A percentile compares a stretch with the other conserved stretches of the same genome.
These are phyloP conservation scores for Epinephelus fuscoguttatus DNA, from an alignment of 2,113 vertebrate genomes.

Conservation along the genomic window DNA sequence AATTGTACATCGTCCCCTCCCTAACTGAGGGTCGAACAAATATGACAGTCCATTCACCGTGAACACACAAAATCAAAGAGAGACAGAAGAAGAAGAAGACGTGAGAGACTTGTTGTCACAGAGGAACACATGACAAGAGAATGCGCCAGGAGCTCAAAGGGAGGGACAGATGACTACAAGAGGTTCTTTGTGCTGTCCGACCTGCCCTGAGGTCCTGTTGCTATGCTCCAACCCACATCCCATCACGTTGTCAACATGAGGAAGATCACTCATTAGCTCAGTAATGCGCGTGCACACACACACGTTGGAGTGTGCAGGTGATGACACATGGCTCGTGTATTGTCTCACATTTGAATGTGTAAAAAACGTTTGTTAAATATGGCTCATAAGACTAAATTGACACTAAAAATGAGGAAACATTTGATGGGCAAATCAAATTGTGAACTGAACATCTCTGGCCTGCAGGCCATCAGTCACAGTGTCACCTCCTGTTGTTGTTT, in stretches of 20 bases:
- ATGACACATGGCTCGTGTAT: constrained; percentile 12
- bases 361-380: constrained; percentile 34
- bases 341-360: constrained; percentile 48
- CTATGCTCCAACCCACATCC: constrained; percentile 64
- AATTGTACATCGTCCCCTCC: too few species aligned
- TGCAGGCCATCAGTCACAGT: constrained; percentile 20
- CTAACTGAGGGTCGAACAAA: not conserved
- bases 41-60: not conserved
- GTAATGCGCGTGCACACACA: not conserved
- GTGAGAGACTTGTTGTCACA: constrained; percentile 45
- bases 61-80: constrained; percentile 6
- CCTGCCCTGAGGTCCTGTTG: constrained; percentile 63
- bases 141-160: constrained; percentile 33
- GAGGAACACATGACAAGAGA: constrained; percentile 61
- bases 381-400: constrained; percentile 30
- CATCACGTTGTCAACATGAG: constrained; percentile 70
- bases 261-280: constrained; percentile 65
- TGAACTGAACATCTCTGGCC: constrained; percentile 35
- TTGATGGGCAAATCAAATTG: constrained; percentile 54
- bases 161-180: constrained; percentile 54
- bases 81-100: not conserved
- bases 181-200: constrained; percentile 58
- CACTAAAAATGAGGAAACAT: constrained; percentile 18
- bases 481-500: constrained; percentile 34
- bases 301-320: not conserved